Conservation (phyloP, 1,140 invertebrate genomes). For the Stegodyphus dumicola region DNA sequence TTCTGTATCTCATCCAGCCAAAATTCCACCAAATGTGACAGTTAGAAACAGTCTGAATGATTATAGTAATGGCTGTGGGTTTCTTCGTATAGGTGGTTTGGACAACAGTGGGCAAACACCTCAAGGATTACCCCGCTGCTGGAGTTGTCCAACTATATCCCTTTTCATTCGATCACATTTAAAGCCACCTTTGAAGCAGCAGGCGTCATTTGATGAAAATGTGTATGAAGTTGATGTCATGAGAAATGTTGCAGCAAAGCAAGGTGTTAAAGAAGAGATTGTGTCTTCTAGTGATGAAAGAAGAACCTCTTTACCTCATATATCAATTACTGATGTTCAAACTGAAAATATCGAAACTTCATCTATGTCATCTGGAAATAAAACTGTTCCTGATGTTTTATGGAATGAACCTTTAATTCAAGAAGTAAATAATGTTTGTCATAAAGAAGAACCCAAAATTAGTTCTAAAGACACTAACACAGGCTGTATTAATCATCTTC, state of each 20-base stretch:
- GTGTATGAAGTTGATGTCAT: constrained; percentile 85
- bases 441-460: not conserved
- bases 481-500: not conserved
- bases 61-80: not conserved
- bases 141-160: constrained; percentile 62
- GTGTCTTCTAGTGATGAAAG: constrained; percentile 11
- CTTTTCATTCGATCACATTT: constrained; percentile 66
- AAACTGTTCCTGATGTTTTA: not conserved
- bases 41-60: not conserved
- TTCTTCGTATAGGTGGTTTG: constrained; percentile 6
- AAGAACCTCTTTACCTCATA: constrained; percentile 51
- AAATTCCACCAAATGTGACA: not conserved
- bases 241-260: constrained; percentile 77
- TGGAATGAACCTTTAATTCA: not conserved
- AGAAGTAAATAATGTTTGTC: not conserved
- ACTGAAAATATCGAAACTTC: not conserved
- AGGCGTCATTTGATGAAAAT: constrained; percentile 85
- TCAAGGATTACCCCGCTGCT: constrained; percentile 61
- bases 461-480: not conserved
- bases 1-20: constrained; percentile 44
- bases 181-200: constrained; percentile 76
- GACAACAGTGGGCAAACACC: not conserved
- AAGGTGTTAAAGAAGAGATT: constrained; percentile 8
- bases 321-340: not conserved
- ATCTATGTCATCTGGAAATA: too few species aligned